Evolutionary conservation across 92 coral and sea anemone species (phyloP), one percentile per base, ranked within the genome.

Genomic region (Porites rus): DNA sequence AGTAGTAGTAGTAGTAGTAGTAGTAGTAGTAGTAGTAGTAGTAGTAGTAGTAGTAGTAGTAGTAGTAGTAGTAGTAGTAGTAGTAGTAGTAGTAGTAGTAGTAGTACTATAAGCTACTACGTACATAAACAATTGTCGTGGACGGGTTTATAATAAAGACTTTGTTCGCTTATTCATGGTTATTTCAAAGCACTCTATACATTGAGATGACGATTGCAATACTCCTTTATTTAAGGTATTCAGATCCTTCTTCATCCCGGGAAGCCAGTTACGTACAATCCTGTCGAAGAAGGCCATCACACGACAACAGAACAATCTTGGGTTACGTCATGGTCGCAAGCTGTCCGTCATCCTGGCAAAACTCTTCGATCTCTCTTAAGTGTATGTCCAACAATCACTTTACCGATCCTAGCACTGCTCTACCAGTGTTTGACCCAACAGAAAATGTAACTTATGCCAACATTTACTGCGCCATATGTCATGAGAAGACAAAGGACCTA

Each of bases 391-490:
- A 46, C 51, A 76, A 58, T 56, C 8, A 56, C 80, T 12, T 19
- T 4, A 58, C 56, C 18, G 69, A 60, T 14, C 69, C 81, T 28
- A 51, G 6, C 6, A 18, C 67, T 19, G 82, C 58, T 28, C 64
- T 77, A 52, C 84, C 75, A 24, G 60, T 74, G 6, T 60, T 68
- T 13, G 77, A 54, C 51, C 13, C n/a, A 11, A 60, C 73, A 25
- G 72, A 65, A 31, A 75, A 53, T 51, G 73, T 75, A 25, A 76
- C 83, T 1, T 84, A 61, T 64, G 88, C 88, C 3, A 84, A 84
- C 56, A 22, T 76, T 52, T 84, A 73, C 88, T 84, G 81, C 74
- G 88, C 74, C 61, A 66, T 21, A 73, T 84, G 88, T 10, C 81
- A 50, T 43, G 65, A 69, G 4, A 62, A 64, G 74, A 18, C 72